Conservation (phyloP, 2,888 invertebrate species). For the Onthophagus sagittarius region DNA sequence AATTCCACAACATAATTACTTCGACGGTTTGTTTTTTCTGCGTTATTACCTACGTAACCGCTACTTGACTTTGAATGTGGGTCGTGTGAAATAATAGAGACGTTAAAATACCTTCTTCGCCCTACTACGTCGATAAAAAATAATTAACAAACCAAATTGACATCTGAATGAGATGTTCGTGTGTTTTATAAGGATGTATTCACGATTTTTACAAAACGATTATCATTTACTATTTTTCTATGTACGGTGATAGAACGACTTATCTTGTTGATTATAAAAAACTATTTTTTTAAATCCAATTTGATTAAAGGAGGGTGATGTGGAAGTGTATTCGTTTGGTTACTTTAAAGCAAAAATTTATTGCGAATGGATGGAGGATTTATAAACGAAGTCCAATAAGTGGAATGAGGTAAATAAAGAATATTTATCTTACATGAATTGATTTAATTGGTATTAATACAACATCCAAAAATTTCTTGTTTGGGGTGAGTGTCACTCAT, state of each 20-base stretch:
- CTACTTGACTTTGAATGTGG: not conserved
- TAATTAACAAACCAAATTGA: not conserved
- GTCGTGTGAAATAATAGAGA: not conserved
- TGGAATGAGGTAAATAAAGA: not conserved
- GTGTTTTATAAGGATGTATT: too few relatives aligned
- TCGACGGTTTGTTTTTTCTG: not conserved
- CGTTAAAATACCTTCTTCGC: not conserved
- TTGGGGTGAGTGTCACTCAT: too few relatives aligned
- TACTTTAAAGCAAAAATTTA: not conserved
- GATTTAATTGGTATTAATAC: too few relatives aligned
- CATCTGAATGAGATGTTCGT: not conserved
- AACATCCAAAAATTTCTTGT: too few relatives aligned
- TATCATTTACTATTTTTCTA: too few relatives aligned
- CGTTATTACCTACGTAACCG: not conserved
- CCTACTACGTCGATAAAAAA: not conserved
- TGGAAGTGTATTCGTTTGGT: not conserved
- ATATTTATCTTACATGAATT: too few relatives aligned
- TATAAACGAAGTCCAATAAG: not conserved
- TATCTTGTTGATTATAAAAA: not conserved
- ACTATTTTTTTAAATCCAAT: not conserved
- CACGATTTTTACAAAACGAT: too few relatives aligned
- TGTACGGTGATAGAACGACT: too few relatives aligned
- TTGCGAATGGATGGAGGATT: not conserved
- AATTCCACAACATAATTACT: not conserved
- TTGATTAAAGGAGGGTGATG: not conserved